Conservation (phyloP, 2,888 invertebrate genomes). For the Nephrotoma appendiculata region DNA sequence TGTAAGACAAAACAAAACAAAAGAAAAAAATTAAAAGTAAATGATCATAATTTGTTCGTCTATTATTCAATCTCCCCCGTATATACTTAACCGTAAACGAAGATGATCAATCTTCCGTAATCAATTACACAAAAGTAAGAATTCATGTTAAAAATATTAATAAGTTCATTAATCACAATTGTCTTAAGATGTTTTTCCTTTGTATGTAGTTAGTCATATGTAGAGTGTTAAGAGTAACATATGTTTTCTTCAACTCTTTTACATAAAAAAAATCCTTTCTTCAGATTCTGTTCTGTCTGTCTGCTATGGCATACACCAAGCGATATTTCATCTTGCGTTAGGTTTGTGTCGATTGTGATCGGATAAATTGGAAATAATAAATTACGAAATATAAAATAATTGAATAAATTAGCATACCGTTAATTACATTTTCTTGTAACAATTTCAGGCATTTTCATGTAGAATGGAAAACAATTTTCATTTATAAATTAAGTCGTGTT, state of each 20-base stretch:
- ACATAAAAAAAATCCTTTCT: background rate
- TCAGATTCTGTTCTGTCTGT: background rate
- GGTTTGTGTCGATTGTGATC: background rate
- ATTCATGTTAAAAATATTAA: constrained; percentile 7
- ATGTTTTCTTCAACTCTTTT: background rate
- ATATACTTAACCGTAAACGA: background rate
- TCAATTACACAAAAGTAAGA: constrained; percentile 9
- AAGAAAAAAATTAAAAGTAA: background rate
- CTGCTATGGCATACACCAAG: background rate
- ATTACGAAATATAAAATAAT: background rate
- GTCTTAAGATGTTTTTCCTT: background rate
- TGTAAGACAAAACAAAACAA: background rate
- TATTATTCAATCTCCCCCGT: background rate
- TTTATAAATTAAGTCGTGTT: background rate
- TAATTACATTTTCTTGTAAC: background rate
- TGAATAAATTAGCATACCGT: background rate
- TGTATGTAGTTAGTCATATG: background rate
- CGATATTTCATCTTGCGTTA: background rate
- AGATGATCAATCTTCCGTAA: constrained; percentile 8
- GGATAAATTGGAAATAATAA: background rate
- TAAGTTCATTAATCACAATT: constrained; percentile 5
- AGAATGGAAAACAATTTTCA: background rate
- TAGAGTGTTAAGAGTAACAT: background rate
- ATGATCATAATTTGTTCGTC: background rate
- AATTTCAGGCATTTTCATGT: background rate